Percentiles rank a stretch among this genome's conserved stretches.
Conservation (phyloP, 2,797 vertebrate genomes). For the Remorina albescens region DNA sequence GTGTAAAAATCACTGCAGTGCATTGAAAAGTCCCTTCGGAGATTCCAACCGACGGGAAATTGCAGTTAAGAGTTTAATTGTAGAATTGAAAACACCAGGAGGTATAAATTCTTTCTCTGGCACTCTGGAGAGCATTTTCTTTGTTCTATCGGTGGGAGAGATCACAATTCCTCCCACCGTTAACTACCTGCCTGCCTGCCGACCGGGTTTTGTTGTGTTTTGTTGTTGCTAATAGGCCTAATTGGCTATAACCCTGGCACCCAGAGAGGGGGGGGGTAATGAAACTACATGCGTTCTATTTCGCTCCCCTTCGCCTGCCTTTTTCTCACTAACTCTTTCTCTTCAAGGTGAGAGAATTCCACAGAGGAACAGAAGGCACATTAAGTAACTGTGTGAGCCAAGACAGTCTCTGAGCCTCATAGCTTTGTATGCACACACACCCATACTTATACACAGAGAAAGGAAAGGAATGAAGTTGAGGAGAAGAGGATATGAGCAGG, state of each 20-base stretch:
- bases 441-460: not conserved
- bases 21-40: slow-evolving; percentile 64
- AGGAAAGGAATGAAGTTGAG: not conserved
- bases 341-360: slow-evolving; percentile 72
- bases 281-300: slow-evolving; percentile 75
- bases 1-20: slow-evolving; percentile 68
- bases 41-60: slow-evolving; percentile 74
- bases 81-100: slow-evolving; percentile 80
- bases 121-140: slow-evolving; percentile 83
- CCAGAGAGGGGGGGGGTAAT: slow-evolving; percentile 60
- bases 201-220: slow-evolving; percentile 81
- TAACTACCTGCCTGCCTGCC: slow-evolving; percentile 81
- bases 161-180: slow-evolving; percentile 85
- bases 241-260: slow-evolving; percentile 83
- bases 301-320: slow-evolving; percentile 52
- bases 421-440: slow-evolving; percentile 14
- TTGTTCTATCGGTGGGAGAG: slow-evolving; percentile 77
- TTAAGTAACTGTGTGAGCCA: slow-evolving; percentile 49
- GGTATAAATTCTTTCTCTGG: slow-evolving; percentile 74
- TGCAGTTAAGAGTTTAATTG: slow-evolving; percentile 81
- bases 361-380: slow-evolving; percentile 67
- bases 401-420: slow-evolving; percentile 13
- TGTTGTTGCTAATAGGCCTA: slow-evolving; percentile 87
- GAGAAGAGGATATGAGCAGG: slow-evolving; percentile 22
- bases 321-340: slow-evolving; percentile 56